phyloP scores from a whole-genome alignment of 2,888 invertebrate genomes.

The Linyphia triangularis region DNA sequence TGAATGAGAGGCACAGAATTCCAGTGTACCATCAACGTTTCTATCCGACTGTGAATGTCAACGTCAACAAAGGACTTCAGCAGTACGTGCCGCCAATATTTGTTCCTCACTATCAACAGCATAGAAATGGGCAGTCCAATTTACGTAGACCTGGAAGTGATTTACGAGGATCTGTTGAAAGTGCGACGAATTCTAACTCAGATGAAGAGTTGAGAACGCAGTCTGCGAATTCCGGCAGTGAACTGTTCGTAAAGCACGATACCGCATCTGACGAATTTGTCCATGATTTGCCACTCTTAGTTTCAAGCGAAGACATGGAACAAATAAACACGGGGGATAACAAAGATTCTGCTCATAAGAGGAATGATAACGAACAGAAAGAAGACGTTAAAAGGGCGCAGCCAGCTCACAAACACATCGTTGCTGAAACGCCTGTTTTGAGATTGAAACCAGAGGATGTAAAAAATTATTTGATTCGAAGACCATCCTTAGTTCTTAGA shows the following conservation, averaged over 20 bases:
- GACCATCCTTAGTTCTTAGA: constrained; percentile 47
- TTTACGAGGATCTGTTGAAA: neutral
- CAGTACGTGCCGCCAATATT: constrained; percentile 53
- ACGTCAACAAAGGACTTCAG: constrained; percentile 2
- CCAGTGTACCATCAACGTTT: neutral
- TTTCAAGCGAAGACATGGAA: neutral
- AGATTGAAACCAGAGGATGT: constrained; percentile 14
- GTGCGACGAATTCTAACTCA: neutral
- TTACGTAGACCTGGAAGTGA: neutral
- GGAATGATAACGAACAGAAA: neutral
- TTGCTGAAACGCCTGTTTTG: constrained; percentile 51
- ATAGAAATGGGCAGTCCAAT: neutral
- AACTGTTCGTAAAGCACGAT: neutral
- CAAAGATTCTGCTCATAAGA: neutral
- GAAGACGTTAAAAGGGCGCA: neutral
- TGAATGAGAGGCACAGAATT: constrained; percentile 12
- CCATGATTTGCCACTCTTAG: no score
- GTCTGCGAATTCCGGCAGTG: neutral
- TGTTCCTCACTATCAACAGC: constrained; percentile 42
- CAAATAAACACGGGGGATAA: neutral
- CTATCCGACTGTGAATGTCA: constrained; percentile 2
- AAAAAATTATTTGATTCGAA: constrained; percentile 28
- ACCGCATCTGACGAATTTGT: neutral
- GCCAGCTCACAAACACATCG: constrained; percentile 9
- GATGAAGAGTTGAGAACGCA: neutral